Conservation (phyloP, 2,888 invertebrate genomes). For the Clunio marinus region DNA sequence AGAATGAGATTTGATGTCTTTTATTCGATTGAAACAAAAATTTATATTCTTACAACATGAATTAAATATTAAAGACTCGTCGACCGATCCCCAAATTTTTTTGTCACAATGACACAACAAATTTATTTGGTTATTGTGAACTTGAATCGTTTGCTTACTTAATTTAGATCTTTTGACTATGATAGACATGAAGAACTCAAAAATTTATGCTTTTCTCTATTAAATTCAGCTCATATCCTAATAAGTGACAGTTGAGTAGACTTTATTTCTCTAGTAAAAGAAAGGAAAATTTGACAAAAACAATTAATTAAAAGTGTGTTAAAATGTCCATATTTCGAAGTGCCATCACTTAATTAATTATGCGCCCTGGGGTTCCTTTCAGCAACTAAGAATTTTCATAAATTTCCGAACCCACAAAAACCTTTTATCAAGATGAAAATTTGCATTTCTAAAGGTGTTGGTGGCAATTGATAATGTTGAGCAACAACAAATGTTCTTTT, state of each 20-base stretch:
- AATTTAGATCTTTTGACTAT: too few relatives aligned
- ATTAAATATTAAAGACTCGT: too few relatives aligned
- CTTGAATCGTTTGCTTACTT: background rate
- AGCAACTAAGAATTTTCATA: background rate
- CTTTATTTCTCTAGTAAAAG: too few relatives aligned
- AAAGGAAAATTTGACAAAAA: too few relatives aligned
- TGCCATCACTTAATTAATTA: slow-evolving; percentile 35
- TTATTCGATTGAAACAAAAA: background rate
- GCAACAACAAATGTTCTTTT: too few relatives aligned
- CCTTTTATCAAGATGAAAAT: slow-evolving; percentile 10
- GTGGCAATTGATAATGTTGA: slow-evolving; percentile 15
- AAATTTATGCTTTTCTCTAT: too few relatives aligned
- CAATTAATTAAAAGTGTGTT: slow-evolving; percentile 26
- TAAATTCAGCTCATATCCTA: too few relatives aligned
- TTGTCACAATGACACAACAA: slow-evolving; percentile 1
- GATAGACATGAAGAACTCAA: too few relatives aligned
- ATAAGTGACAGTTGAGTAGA: too few relatives aligned
- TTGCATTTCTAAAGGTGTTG: slow-evolving; percentile 24
- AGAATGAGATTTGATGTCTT: too few relatives aligned
- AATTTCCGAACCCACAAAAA: slow-evolving; percentile 6
- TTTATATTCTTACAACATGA: slow-evolving; percentile 5
- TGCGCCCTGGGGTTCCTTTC: slow-evolving; percentile 4
- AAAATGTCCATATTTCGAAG: slow-evolving; percentile 13
- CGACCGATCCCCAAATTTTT: too few relatives aligned
- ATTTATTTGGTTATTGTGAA: background rate